Evolutionary conservation across 2,113 vertebrate genomes (phyloP).

Genomic region (Rhineura floridana): DNA sequence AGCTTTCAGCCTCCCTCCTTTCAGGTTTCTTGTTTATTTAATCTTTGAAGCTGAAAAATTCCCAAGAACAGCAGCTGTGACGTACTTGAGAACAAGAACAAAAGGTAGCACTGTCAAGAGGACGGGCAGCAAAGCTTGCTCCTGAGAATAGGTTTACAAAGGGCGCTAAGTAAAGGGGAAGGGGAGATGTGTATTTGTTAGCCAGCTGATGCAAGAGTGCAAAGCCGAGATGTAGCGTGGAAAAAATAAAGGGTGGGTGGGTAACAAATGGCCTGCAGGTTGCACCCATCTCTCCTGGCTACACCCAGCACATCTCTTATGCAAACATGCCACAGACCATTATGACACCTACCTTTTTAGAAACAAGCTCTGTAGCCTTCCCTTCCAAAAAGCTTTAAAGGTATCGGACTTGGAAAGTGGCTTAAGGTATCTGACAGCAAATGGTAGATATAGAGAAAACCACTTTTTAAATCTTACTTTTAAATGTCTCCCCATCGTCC

Average conservation of each 20-base stretch:
- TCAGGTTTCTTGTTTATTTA: conserved; percentile 34
- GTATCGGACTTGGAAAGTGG: too few species aligned
- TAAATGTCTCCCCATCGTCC: too few species aligned
- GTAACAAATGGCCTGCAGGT: neutral
- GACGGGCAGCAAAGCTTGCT: neutral
- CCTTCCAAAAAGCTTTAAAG: neutral
- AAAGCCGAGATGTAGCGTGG: neutral
- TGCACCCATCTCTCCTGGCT: neutral
- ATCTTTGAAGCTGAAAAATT: conserved; percentile 26
- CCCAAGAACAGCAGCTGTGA: neutral
- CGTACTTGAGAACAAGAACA: neutral
- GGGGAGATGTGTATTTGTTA: neutral
- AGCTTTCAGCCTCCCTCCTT: neutral
- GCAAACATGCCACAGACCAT: neutral
- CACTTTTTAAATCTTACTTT: too few species aligned
- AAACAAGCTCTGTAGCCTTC: neutral
- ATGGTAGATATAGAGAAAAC: neutral
- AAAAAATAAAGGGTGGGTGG: neutral
- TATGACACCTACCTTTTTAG: too few species aligned
- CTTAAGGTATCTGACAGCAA: neutral
- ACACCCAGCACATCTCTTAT: neutral
- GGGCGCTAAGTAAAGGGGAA: neutral
- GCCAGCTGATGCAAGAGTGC: neutral
- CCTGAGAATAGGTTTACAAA: neutral
- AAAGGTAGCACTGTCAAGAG: conserved; percentile 25